These are phyloP conservation scores for Pseudorhombus dupliciocellatus DNA, from an alignment of 2,113 vertebrate species.

Conservation along the genomic window DNA sequence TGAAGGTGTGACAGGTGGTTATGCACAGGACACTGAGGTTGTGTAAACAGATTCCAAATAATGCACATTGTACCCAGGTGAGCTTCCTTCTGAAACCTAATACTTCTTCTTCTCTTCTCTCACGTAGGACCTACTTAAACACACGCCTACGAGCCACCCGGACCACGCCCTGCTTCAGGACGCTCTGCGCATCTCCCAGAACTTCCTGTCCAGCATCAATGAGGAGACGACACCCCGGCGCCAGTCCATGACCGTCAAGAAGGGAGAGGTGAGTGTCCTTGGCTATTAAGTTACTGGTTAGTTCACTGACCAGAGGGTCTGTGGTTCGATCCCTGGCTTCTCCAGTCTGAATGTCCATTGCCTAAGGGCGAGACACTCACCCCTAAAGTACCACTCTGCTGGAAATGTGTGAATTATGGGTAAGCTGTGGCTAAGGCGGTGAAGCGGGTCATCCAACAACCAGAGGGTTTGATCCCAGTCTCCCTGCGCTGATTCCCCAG, in stretches of 20 bases:
- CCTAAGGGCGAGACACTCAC: neutral
- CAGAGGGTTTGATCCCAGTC: no score
- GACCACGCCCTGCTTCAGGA: slow-evolving; percentile 94
- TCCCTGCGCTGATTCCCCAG: neutral
- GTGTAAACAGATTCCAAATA: neutral
- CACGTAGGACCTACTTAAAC: slow-evolving; percentile 92
- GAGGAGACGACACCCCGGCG: slow-evolving; percentile 95
- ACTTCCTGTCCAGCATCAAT: slow-evolving; percentile 98
- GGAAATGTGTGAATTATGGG: no score
- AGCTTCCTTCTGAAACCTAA: neutral
- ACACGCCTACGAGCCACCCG: slow-evolving; percentile 91
- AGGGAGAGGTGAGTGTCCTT: slow-evolving; percentile 89
- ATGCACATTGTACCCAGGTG: neutral
- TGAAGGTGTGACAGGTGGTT: no score
- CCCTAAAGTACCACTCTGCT: no score
- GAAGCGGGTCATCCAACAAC: no score
- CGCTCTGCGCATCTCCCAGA: slow-evolving; percentile 95
- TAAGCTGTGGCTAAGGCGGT: no score
- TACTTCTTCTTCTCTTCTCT: neutral
- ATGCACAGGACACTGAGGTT: neutral
- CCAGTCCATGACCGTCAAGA: slow-evolving; percentile 93
- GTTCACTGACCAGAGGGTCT: neutral
- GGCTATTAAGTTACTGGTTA: neutral
- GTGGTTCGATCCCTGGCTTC: neutral
- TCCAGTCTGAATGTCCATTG: neutral